Conservation (phyloP, 1,140 invertebrate species). For the Bicyclus anynana region DNA sequence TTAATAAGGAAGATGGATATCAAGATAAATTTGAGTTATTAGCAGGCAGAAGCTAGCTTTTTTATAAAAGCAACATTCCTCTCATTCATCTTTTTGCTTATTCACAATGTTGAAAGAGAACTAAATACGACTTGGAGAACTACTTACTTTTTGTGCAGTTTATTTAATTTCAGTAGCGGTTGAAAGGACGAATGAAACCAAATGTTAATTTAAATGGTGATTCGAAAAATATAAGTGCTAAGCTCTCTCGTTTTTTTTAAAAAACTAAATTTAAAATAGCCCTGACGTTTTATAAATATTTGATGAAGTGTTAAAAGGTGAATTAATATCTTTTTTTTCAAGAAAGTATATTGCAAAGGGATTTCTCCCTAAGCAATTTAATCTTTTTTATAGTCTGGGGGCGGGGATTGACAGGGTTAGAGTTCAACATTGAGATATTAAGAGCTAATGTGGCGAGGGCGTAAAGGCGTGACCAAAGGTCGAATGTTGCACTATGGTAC, state of each 20-base stretch:
- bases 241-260: neutral
- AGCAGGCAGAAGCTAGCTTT: constrained; percentile 8
- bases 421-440: too few relatives aligned
- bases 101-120: neutral
- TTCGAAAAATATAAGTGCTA: neutral
- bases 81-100: neutral
- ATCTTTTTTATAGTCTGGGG: too few relatives aligned
- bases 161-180: neutral
- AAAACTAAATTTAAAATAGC: too few relatives aligned
- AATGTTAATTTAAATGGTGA: neutral
- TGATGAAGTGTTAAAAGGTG: neutral
- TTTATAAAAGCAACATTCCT: constrained; percentile 4
- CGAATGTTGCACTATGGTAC: too few relatives aligned
- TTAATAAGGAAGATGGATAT: constrained; percentile 26
- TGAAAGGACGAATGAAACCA: neutral
- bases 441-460: too few relatives aligned
- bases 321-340: too few relatives aligned
- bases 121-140: neutral
- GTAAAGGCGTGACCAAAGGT: too few relatives aligned
- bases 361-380: too few relatives aligned
- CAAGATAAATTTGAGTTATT: constrained; percentile 22
- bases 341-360: too few relatives aligned
- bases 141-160: neutral
- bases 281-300: neutral
- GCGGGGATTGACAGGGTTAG: too few relatives aligned